Evolutionary conservation across 2,888 invertebrate species (phyloP).

Genomic region (Tachina fera): DNA sequence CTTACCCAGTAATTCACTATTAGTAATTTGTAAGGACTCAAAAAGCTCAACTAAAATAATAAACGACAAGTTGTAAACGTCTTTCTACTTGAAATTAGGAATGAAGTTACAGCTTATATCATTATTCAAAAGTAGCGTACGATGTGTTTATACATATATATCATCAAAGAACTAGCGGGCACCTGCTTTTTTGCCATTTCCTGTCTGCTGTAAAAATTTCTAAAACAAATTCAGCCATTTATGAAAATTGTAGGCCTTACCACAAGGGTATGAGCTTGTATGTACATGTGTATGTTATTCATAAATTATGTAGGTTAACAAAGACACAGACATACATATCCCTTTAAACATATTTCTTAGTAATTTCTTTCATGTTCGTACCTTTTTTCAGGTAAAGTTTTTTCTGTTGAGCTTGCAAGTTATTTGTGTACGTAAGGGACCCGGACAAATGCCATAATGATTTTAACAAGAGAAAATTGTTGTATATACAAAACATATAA

Average conservation of each 20-base stretch:
- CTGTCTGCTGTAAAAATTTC: not conserved
- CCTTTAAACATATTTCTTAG: not conserved
- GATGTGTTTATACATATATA: no score
- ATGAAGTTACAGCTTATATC: no score
- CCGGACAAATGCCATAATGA: constrained; percentile 4
- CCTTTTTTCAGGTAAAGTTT: constrained; percentile 12
- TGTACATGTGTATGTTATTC: not conserved
- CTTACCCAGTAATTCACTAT: not conserved
- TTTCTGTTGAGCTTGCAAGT: not conserved
- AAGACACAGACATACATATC: not conserved
- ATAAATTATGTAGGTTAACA: not conserved
- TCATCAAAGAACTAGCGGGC: constrained; percentile 6
- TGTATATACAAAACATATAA: constrained; percentile 1
- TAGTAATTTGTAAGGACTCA: not conserved
- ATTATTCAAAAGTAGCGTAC: no score
- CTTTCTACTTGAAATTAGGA: no score
- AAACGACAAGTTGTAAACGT: no score
- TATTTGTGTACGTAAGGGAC: not conserved
- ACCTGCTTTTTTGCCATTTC: not conserved
- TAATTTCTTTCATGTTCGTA: constrained; percentile 20
- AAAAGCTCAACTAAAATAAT: no score
- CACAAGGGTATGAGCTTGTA: no score
- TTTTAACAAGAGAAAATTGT: constrained; percentile 15
- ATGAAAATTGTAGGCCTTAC: constrained; percentile 3
- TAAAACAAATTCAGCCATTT: constrained; percentile 19